phyloP scores from a whole-genome alignment of 2,113 vertebrate genomes.

The Cricetomys ansorgei region DNA sequence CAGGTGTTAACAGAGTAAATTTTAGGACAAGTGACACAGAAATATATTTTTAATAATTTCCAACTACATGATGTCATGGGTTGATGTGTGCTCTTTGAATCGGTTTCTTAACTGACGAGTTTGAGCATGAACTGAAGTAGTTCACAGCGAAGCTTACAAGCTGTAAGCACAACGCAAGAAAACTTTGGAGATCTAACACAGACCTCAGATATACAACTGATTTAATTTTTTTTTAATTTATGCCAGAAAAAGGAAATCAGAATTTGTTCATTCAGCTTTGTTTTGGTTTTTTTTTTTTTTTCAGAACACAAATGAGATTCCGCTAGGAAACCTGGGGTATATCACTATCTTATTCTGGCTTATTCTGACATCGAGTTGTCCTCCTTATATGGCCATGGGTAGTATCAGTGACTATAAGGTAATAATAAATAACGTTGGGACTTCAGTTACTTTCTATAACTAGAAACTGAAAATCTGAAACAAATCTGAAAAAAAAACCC shows the following conservation, averaged over 20 bases:
- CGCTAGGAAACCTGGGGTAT: rapidly evolving
- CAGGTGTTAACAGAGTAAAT: background rate
- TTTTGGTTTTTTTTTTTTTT: no score
- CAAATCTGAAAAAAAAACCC: no score
- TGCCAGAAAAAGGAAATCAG: background rate
- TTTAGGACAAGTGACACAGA: background rate
- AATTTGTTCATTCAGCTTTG: background rate
- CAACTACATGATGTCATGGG: background rate
- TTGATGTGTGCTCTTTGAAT: background rate
- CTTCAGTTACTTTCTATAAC: background rate
- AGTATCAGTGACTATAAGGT: constrained; percentile 92
- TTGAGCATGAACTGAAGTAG: background rate
- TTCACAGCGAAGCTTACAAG: background rate
- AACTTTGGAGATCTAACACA: background rate
- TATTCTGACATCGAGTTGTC: constrained; percentile 83
- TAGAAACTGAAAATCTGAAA: background rate
- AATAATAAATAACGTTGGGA: constrained; percentile 25
- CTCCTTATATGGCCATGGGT: constrained; percentile 92
- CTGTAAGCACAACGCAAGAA: background rate
- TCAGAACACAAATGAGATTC: rapidly evolving
- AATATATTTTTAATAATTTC: background rate
- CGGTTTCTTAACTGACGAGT: background rate
- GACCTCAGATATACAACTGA: background rate
- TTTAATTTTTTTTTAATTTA: background rate
- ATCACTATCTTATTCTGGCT: background rate